phyloP scores from a whole-genome alignment of 2,888 invertebrate species.

The Aricia artaxerxes region DNA sequence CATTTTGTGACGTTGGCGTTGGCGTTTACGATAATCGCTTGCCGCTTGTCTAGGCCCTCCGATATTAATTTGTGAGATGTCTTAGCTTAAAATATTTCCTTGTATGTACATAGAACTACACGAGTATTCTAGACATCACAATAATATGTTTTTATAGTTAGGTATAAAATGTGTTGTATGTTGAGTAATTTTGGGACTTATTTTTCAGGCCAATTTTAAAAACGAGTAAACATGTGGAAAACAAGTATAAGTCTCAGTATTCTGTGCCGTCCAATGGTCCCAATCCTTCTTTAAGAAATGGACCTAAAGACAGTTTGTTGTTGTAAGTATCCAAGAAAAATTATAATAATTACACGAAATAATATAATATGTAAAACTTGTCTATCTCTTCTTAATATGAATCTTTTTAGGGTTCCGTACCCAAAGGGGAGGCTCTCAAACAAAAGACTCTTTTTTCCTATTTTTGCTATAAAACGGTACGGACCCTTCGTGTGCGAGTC shows the following conservation, averaged over 20 bases:
- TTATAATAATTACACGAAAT: slow-evolving; percentile 75
- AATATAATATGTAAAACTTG: no score
- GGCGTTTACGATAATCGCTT: no score
- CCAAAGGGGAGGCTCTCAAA: no score
- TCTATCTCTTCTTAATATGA: no score
- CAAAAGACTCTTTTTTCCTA: no score
- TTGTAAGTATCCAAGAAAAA: slow-evolving; percentile 82
- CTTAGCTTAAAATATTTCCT: background rate
- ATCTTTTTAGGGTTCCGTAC: no score
- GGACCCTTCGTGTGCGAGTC: no score
- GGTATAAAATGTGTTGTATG: background rate
- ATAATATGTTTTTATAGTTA: background rate
- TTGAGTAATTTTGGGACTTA: slow-evolving; percentile 31
- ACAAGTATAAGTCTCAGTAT: slow-evolving; percentile 82
- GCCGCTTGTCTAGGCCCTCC: no score
- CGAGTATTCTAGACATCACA: slow-evolving; percentile 16
- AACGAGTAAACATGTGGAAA: slow-evolving; percentile 66
- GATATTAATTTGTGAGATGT: background rate
- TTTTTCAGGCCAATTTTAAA: slow-evolving; percentile 69
- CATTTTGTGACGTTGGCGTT: no score
- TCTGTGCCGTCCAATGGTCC: slow-evolving; percentile 83
- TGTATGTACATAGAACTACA: slow-evolving; percentile 8
- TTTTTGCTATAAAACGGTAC: no score
- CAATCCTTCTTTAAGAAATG: slow-evolving; percentile 85
- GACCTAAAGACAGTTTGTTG: slow-evolving; percentile 88